Percentiles rank a stretch among this genome's conserved stretches.
Conservation (phyloP, 2,888 invertebrate genomes). For the Ischnura elegans region DNA sequence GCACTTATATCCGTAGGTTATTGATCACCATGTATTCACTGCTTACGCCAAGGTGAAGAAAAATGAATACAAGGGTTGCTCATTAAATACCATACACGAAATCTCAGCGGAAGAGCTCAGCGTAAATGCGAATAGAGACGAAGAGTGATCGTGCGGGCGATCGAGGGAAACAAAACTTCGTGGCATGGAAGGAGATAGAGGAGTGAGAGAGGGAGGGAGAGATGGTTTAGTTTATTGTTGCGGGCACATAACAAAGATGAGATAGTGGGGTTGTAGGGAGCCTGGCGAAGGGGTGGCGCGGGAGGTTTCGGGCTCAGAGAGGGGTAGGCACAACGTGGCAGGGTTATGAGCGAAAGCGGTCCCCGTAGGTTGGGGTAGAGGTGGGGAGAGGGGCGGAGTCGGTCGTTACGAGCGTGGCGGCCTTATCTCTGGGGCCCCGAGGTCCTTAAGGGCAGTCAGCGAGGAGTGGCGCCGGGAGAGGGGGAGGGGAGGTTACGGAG, state of each 20-base stretch:
- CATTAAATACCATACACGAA: too few species aligned
- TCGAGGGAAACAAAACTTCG: background rate
- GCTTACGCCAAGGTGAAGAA: too few species aligned
- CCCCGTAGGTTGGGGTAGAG: conserved; percentile 70
- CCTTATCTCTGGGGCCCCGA: conserved; percentile 75
- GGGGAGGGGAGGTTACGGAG: background rate
- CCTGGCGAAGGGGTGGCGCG: background rate
- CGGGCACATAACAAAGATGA: background rate
- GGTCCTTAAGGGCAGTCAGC: conserved; percentile 74
- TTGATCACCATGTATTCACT: too few species aligned
- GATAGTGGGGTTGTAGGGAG: background rate
- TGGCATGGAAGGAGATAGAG: conserved; percentile 27
- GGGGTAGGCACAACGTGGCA: conserved; percentile 13
- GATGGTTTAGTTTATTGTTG: conserved; percentile 34
- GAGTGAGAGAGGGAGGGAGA: background rate
- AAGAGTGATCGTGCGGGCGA: background rate
- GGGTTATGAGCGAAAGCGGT: conserved; percentile 41
- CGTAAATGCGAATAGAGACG: background rate
- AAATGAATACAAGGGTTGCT: too few species aligned
- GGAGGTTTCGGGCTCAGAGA: background rate
- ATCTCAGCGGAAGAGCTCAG: too few species aligned
- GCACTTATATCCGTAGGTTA: too few species aligned
- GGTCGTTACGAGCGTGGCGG: conserved; percentile 76
- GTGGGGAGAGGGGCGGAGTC: conserved; percentile 72
- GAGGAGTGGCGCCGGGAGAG: background rate